Percentiles rank a stretch among this genome's conserved stretches.
phyloP scores from a whole-genome alignment of 2,113 vertebrate genomes.

The Nipponia nippon region DNA sequence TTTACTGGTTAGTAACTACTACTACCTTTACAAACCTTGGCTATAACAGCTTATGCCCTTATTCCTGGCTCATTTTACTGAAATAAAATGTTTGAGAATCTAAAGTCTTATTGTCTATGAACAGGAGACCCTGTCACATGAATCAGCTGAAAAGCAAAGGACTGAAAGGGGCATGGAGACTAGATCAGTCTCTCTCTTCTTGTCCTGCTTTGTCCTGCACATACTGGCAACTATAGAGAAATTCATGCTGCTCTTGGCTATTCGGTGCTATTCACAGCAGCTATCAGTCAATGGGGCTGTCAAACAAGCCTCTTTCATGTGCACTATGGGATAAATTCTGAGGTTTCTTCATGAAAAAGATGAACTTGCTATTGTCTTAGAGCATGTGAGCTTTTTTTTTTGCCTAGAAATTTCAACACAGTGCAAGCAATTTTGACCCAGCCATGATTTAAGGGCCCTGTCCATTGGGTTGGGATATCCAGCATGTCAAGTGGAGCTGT shows the following conservation, averaged over 20 bases:
- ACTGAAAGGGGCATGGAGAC: neutral
- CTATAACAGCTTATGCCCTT: neutral
- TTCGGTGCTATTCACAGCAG: neutral
- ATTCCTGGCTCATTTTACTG: neutral
- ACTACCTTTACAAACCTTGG: neutral
- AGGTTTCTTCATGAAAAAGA: neutral
- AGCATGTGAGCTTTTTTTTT: neutral
- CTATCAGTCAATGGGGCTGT: neutral
- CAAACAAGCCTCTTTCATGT: neutral
- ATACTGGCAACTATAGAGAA: neutral
- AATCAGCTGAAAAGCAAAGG: neutral
- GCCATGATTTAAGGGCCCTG: neutral
- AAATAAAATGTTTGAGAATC: neutral
- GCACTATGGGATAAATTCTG: neutral
- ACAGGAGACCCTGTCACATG: neutral
- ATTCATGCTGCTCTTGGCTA: neutral
- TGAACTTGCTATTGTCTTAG: neutral
- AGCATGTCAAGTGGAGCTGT: neutral
- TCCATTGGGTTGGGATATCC: neutral
- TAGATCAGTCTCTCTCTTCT: neutral
- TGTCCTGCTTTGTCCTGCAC: neutral
- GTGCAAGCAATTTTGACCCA: neutral
- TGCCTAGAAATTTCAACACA: neutral
- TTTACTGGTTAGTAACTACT: neutral
- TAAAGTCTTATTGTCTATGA: neutral